Evolutionary conservation across 2,113 vertebrate genomes (phyloP).

Genomic region (Erinaceus europaeus): DNA sequence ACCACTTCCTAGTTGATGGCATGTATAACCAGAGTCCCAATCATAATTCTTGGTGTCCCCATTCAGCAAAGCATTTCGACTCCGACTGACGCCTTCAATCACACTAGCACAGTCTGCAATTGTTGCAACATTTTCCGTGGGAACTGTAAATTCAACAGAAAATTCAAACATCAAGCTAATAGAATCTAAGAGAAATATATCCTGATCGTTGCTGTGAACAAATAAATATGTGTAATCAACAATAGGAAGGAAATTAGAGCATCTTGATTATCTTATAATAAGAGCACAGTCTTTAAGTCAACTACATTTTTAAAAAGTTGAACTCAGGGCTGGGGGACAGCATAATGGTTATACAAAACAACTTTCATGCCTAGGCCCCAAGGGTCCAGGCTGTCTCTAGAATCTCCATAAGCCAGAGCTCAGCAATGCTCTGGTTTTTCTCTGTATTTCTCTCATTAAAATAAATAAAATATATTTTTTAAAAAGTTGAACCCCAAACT

Average conservation of each 20-base stretch:
- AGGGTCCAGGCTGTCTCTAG: too few relatives aligned
- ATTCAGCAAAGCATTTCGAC: slow-evolving; percentile 95
- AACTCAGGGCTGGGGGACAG: not conserved
- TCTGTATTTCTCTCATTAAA: too few relatives aligned
- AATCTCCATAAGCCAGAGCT: too few relatives aligned
- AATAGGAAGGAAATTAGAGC: slow-evolving; percentile 25
- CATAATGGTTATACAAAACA: not conserved
- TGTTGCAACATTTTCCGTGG: slow-evolving; percentile 93
- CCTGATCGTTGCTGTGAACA: not conserved
- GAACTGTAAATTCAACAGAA: slow-evolving; percentile 85
- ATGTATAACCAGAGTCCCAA: slow-evolving; percentile 99
- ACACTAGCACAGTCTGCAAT: slow-evolving; percentile 93
- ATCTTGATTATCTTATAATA: slow-evolving; percentile 16
- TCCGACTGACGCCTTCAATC: slow-evolving; percentile 96
- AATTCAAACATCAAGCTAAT: slow-evolving; percentile 38
- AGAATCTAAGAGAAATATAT: slow-evolving; percentile 47
- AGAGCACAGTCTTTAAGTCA: not conserved
- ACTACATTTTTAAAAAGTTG: not conserved
- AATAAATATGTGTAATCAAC: slow-evolving; percentile 18
- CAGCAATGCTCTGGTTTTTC: too few relatives aligned
- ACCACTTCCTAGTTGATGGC: slow-evolving; percentile 96
- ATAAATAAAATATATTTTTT: too few relatives aligned
- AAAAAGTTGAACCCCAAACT: slow-evolving; percentile 12
- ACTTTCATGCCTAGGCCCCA: too few relatives aligned
- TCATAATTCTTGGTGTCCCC: slow-evolving; percentile 98